These are phyloP conservation scores for Tiliacea aurago DNA, from an alignment of 2,888 invertebrate species.

Conservation along the genomic window DNA sequence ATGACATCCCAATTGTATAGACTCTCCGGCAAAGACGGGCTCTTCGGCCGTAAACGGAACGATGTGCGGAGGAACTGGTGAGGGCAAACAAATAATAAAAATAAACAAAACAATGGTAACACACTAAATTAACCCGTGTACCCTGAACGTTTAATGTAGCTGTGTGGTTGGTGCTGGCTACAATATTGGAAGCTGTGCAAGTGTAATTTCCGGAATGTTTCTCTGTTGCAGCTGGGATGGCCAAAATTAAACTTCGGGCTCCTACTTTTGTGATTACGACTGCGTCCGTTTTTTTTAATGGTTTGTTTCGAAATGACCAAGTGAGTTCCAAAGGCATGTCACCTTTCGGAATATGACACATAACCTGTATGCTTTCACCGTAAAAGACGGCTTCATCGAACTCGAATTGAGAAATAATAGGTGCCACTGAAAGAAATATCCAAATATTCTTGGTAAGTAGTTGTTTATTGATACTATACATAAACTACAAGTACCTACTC, in stretches of 20 bases:
- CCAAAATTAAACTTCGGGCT: conserved; percentile 91
- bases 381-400: conserved; percentile 90
- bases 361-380: conserved; percentile 90
- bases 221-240: conserved; percentile 92
- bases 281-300: conserved; percentile 81
- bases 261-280: conserved; percentile 90
- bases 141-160: conserved; percentile 92
- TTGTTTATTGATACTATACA: conserved; percentile 40
- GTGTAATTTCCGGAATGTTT: conserved; percentile 94
- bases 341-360: conserved; percentile 92
- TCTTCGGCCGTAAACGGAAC: conserved; percentile 92
- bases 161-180: conserved; percentile 92
- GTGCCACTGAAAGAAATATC: conserved; percentile 89
- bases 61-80: conserved; percentile 91
- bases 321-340: conserved; percentile 93
- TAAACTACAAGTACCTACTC: conserved; percentile 46
- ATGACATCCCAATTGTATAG: conserved; percentile 91
- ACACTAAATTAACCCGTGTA: conserved; percentile 81
- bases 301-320: conserved; percentile 93
- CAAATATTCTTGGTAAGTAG: conserved; percentile 51
- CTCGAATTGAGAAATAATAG: conserved; percentile 91
- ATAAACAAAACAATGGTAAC: conserved; percentile 71
- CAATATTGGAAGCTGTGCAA: conserved; percentile 93
- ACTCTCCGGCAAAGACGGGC: conserved; percentile 92
- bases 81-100: conserved; percentile 74